Percentiles rank a stretch among this genome's conserved stretches.
Evolutionary conservation across 2,797 vertebrate species (phyloP).

Genomic region (Thaleichthys pacificus): DNA sequence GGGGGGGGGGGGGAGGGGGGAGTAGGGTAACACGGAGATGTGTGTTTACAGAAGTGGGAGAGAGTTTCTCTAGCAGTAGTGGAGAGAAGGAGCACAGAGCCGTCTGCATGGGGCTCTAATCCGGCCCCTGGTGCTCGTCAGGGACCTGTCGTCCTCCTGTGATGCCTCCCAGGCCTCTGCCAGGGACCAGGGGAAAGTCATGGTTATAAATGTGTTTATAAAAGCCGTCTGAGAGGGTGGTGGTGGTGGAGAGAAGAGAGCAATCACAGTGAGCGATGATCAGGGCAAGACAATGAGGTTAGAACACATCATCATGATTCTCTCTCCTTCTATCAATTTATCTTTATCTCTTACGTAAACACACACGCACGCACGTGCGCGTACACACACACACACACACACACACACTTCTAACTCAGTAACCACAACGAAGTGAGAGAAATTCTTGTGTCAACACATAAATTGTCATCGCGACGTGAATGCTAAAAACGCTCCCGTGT

Average conservation of each 20-base stretch:
- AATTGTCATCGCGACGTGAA: conserved; percentile 24
- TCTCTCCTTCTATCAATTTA: conserved; percentile 26
- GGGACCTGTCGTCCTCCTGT: conserved; percentile 34
- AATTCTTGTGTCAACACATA: background rate
- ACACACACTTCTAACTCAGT: background rate
- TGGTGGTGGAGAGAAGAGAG: conserved; percentile 46
- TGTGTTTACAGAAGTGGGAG: conserved; percentile 62
- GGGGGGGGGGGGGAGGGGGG: conserved; percentile 47
- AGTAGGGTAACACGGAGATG: conserved; percentile 45
- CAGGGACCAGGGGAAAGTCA: conserved; percentile 51
- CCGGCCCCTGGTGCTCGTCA: conserved; percentile 59
- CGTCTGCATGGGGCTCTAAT: conserved; percentile 65
- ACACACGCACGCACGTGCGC: background rate
- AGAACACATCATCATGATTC: conserved; percentile 48
- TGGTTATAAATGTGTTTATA: conserved; percentile 72
- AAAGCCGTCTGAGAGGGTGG: conserved; percentile 58
- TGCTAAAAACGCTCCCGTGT: conserved; percentile 13
- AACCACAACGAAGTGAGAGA: background rate
- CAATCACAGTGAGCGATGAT: conserved; percentile 56
- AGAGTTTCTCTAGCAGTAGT: conserved; percentile 33
- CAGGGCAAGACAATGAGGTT: conserved; percentile 55
- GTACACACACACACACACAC: conserved; percentile 11
- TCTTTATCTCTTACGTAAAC: no score
- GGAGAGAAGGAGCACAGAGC: conserved; percentile 26
- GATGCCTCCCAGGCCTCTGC: conserved; percentile 64